These are phyloP conservation scores for Drosophila grimshawi DNA, from an alignment of 1,140 invertebrate species.

Conservation along the genomic window DNA sequence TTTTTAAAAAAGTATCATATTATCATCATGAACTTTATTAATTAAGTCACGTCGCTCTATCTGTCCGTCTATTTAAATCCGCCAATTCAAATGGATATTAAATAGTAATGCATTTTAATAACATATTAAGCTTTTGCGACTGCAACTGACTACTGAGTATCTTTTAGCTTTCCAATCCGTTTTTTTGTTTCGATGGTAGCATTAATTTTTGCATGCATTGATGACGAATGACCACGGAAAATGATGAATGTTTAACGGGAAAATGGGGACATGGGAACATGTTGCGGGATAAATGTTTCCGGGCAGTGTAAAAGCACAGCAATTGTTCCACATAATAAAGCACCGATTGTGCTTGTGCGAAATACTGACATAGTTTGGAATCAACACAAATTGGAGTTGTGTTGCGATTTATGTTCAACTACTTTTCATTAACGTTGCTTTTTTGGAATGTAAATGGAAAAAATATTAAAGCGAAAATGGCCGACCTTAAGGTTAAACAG, in stretches of 20 bases:
- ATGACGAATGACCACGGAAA: slow-evolving; percentile 75
- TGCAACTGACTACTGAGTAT: slow-evolving; percentile 8
- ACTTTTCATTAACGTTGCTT: not conserved
- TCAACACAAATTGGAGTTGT: slow-evolving; percentile 27
- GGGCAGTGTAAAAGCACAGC: slow-evolving; percentile 13
- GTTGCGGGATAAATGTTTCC: slow-evolving; percentile 46
- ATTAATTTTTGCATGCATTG: slow-evolving; percentile 73
- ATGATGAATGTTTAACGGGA: slow-evolving; percentile 80
- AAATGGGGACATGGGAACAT: slow-evolving; percentile 70
- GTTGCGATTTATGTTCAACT: slow-evolving; percentile 32
- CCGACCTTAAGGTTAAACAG: too few species aligned
- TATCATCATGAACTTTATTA: not conserved
- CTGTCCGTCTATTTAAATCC: not conserved
- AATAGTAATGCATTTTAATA: not conserved
- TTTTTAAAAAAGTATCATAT: not conserved
- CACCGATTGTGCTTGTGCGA: slow-evolving; percentile 8
- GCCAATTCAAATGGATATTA: not conserved
- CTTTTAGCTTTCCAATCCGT: not conserved
- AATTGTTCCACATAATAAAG: slow-evolving; percentile 22
- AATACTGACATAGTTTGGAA: slow-evolving; percentile 5
- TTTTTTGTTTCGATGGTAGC: slow-evolving; percentile 26
- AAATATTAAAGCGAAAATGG: too few species aligned
- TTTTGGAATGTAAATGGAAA: not conserved
- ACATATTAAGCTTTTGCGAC: not conserved
- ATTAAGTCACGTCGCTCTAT: not conserved